Evolutionary conservation across 2,888 invertebrate species (phyloP), one percentile per base, ranked within the genome.

Genomic region (Ptychoptera albimana): DNA sequence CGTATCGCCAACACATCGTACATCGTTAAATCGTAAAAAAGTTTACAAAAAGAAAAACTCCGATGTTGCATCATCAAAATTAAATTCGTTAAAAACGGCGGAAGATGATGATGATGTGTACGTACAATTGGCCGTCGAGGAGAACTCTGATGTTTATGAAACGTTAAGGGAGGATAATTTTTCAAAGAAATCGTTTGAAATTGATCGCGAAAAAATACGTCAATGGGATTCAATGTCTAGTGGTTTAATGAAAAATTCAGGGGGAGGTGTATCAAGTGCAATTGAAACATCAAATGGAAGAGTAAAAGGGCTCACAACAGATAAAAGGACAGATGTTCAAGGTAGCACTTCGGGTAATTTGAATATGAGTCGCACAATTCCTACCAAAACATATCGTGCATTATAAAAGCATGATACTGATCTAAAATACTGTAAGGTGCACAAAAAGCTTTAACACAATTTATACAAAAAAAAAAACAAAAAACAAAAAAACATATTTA

Each of bases 211-310:
- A 67, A 86, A 82, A 53, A 72, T 87, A 54, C 74, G 87, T 43
- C 87, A 87, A 59, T 87, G 87, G 87, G 87, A 87, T 67, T 74
- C 86, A 55, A 75, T 87, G 78, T 87, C 87, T 48, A 86, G 86
- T 70, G 86, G 77, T 51, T 69, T 80, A 54, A 75, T 78, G 73
- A 77, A 67, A 52, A 69, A 68, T 50, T 54, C 55, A 14, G 32
- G 35, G 34, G 16, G 34, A 34, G 42, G 42, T 42, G 42, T 34
- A 34, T 15, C 34, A 35, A 34, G 42, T 34, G 31, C 31, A 31
- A 31, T 40, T 32, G 42, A 35, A 16, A 34, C 34, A 35, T 34
- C 12, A 30, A 42, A 42, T 42, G 34, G 34, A 34, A 34, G 23
- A 15, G 67, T 66, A 64, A 64, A 65, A 61, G 64, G 63, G 61